Evolutionary conservation across 2,888 invertebrate species (phyloP), one percentile per base, ranked within the genome.

Genomic region (Empis livida): DNA sequence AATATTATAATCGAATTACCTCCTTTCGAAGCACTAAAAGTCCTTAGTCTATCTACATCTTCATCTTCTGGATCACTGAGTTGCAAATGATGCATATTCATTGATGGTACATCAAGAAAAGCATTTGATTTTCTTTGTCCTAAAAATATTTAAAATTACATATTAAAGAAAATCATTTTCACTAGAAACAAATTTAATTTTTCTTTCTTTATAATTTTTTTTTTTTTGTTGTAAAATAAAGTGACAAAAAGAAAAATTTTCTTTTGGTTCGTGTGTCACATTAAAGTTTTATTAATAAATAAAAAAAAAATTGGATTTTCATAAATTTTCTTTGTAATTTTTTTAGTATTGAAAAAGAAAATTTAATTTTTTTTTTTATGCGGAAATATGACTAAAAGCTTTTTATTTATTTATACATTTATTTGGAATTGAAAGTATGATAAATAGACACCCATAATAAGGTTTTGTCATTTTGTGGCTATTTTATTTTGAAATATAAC

Each of bases 11-110:
- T 20, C 20, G 11, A 61, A 62, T 67, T 70, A 79, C 78, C 78
- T 81, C 89, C 89, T 79, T 94, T 94, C 80, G 59, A 92, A 87
- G 71, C 84, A 72, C 89, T 88, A 75, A 96, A 96, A 56, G 91
- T 90, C 60, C 95, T 78, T 60, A 95, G 79, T 55, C 92, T 78
- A 72, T 92, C 91, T 53, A 86, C 84, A 69, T 91, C 90, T 61
- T 89, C 89, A 60, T 89, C 88, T 46, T 66, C 67, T 43, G 50
- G 50, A 55, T 69, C 68, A 53, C 62, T 63, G 49, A 68, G 61
- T 55, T 64, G 63, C 55, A 69, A 60, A 54, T 67, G 68, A 56
- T 69, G 67, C 64, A 67, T 67, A 55, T 68, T 68, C 57, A 61
- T 60, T 53, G 63, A 60, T 38, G 81, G 81, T 42, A 82, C 81